phyloP scores from a whole-genome alignment of 2,888 invertebrate genomes.

The Drosophila affinis region DNA sequence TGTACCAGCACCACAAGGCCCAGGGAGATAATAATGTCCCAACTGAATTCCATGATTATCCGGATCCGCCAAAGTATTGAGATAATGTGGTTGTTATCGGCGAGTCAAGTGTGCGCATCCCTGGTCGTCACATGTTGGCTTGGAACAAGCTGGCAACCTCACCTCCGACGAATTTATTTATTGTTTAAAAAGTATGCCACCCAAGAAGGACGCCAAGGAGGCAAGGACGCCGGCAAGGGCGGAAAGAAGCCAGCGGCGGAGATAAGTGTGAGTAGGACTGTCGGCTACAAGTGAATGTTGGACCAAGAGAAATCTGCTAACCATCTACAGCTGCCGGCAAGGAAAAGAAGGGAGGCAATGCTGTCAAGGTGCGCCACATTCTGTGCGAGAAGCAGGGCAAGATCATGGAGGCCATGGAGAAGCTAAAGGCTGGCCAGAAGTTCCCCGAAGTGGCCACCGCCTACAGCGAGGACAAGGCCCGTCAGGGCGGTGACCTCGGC shows the following conservation, averaged over 20 bases:
- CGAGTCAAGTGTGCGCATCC: constrained; percentile 1
- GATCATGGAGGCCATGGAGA: constrained; percentile 97
- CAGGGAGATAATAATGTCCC: constrained; percentile 74
- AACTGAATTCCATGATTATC: constrained; percentile 66
- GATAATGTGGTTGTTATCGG: not conserved
- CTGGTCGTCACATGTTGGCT: too few species aligned
- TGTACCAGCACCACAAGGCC: constrained; percentile 73
- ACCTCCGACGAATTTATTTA: constrained; percentile 25
- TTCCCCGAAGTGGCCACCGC: constrained; percentile 98
- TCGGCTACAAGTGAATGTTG: not conserved
- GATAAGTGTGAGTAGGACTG: constrained; percentile 70
- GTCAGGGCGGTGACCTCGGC: constrained; percentile 95
- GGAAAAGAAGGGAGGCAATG: constrained; percentile 91
- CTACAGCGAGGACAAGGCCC: constrained; percentile 85
- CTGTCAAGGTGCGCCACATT: constrained; percentile 97
- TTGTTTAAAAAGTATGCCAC: constrained; percentile 87
- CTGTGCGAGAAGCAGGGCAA: constrained; percentile 99
- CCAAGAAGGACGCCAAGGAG: constrained; percentile 89
- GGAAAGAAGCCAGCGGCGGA: constrained; percentile 81
- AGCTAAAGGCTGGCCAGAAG: constrained; percentile 96
- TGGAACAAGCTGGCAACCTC: constrained; percentile 7
- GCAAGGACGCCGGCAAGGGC: constrained; percentile 84
- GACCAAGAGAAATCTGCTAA: not conserved
- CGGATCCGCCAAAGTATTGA: not conserved
- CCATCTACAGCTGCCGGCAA: constrained; percentile 83